phyloP scores from a whole-genome alignment of 2,888 invertebrate species.

The Pimpla rufipes region DNA sequence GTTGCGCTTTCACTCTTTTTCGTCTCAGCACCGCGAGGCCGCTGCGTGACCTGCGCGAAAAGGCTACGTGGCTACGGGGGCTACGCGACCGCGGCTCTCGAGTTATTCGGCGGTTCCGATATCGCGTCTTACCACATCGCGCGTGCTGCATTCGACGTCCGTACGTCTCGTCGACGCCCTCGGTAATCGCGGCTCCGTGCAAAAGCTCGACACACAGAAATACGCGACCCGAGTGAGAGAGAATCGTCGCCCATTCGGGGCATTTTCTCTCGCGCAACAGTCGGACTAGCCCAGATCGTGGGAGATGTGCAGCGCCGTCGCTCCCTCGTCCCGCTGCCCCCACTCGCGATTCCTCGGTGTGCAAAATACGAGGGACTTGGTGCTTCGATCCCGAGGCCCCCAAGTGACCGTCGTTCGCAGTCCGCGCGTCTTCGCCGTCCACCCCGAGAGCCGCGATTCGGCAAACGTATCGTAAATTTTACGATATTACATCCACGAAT shows the following conservation, averaged over 20 bases:
- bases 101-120: not conserved
- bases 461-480: not conserved
- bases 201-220: too few relatives aligned
- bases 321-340: not conserved
- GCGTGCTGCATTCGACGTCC: not conserved
- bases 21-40: not conserved
- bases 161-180: conserved; percentile 31
- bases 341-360: not conserved
- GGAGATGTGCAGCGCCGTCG: not conserved
- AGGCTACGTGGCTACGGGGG: not conserved
- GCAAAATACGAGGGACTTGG: not conserved
- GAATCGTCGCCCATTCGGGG: not conserved
- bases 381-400: not conserved
- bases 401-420: not conserved
- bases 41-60: conserved; percentile 34
- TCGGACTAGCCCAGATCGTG: not conserved
- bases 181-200: not conserved
- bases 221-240: too few relatives aligned
- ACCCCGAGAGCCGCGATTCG: not conserved
- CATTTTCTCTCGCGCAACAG: not conserved
- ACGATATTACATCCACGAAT: not conserved
- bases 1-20: conserved; percentile 33
- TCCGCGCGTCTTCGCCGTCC: not conserved
- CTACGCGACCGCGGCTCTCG: conserved; percentile 12
- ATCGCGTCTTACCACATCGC: not conserved